Evolutionary conservation across 2,797 vertebrate species (phyloP).

Genomic region (Apogon talboti): DNA sequence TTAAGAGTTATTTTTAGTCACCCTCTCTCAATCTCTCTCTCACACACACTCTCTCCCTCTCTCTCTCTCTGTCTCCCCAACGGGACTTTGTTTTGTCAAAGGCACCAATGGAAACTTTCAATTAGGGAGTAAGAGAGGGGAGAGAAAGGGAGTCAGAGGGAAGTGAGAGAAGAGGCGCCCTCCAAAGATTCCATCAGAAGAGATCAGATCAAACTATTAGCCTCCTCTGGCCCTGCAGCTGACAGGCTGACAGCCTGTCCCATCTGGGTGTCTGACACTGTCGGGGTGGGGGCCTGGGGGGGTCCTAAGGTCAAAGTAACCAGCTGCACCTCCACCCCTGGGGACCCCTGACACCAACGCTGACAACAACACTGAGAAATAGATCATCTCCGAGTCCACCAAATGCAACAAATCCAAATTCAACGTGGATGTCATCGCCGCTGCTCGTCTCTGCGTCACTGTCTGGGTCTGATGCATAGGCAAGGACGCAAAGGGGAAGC

Average conservation of each 20-base stretch:
- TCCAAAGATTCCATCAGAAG: slow-evolving; percentile 77
- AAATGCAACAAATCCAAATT: slow-evolving; percentile 36
- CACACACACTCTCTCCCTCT: slow-evolving; percentile 26
- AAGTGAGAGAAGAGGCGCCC: slow-evolving; percentile 60
- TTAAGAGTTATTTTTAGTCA: slow-evolving; percentile 84
- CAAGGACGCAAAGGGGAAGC: slow-evolving; percentile 51
- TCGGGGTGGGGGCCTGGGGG: slow-evolving; percentile 42
- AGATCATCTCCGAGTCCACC: slow-evolving; percentile 31
- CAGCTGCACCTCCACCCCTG: slow-evolving; percentile 76
- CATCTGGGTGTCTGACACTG: slow-evolving; percentile 76
- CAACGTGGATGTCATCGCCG: slow-evolving; percentile 55
- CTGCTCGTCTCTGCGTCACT: slow-evolving; percentile 67
- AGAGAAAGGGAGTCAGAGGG: slow-evolving; percentile 51
- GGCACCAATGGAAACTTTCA: slow-evolving; percentile 84
- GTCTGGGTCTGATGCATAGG: slow-evolving; percentile 60
- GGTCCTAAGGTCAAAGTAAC: slow-evolving; percentile 71
- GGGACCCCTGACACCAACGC: slow-evolving; percentile 57
- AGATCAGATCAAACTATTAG: slow-evolving; percentile 78
- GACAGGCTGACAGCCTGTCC: slow-evolving; percentile 73
- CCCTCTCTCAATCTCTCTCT: slow-evolving; percentile 61
- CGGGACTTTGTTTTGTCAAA: slow-evolving; percentile 78
- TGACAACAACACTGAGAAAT: slow-evolving; percentile 43
- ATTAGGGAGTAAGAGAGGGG: slow-evolving; percentile 61
- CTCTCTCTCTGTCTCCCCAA: slow-evolving; percentile 58
- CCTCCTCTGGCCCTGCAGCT: slow-evolving; percentile 65